Conservation (phyloP, 2,797 vertebrate genomes). For the Strix occidentalis region DNA sequence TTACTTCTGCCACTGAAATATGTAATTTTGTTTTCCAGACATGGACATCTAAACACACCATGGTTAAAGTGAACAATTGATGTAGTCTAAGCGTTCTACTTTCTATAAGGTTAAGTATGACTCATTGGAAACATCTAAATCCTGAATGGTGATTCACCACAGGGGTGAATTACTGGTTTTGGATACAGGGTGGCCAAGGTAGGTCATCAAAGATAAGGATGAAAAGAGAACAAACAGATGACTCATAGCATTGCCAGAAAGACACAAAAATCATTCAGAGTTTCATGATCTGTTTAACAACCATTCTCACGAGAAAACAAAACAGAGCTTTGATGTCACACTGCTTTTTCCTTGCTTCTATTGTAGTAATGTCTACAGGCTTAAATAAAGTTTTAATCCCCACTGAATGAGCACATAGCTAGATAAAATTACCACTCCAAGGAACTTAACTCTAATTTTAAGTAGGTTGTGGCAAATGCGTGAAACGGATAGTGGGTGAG, state of each 20-base stretch:
- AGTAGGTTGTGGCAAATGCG: background rate
- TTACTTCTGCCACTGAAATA: background rate
- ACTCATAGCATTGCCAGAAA: slow-evolving; percentile 27
- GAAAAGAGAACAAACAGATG: slow-evolving; percentile 38
- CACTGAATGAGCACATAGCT: background rate
- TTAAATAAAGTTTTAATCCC: background rate
- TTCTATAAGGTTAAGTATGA: slow-evolving; percentile 54
- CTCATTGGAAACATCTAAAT: slow-evolving; percentile 55
- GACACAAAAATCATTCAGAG: background rate
- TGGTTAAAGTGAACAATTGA: slow-evolving; percentile 11
- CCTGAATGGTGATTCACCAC: slow-evolving; percentile 42
- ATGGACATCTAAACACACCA: background rate
- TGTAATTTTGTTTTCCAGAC: background rate
- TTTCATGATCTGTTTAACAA: background rate
- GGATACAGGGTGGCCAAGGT: background rate
- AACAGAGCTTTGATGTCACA: background rate
- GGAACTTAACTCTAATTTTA: background rate
- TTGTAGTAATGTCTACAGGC: background rate
- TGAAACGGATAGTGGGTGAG: background rate
- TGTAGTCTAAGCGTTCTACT: background rate
- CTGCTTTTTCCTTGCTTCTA: background rate
- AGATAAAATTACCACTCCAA: background rate
- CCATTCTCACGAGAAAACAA: background rate
- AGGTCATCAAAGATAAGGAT: slow-evolving; percentile 1
- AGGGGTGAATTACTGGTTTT: slow-evolving; percentile 26